Percentiles rank a stretch among this genome's conserved stretches.
Evolutionary conservation across 2,888 invertebrate genomes (phyloP).

Genomic region (Lepidocyrtoides sp.): DNA sequence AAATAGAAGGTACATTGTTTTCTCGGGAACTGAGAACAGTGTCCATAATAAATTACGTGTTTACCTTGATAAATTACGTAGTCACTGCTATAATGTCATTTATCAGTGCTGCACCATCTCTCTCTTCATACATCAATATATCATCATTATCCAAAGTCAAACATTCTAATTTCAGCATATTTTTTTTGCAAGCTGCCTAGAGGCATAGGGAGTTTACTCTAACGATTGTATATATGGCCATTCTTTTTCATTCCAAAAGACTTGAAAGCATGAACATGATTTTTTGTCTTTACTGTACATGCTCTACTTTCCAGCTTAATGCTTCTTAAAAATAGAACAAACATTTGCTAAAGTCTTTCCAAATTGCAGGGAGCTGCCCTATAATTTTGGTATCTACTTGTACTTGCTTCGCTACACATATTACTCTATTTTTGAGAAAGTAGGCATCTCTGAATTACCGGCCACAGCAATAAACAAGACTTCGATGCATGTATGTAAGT

Average conservation of each 20-base stretch:
- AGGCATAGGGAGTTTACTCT: background rate
- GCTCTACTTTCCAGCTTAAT: background rate
- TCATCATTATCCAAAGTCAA: background rate
- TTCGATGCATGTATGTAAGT: too few species aligned
- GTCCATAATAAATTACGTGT: background rate
- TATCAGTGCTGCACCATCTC: background rate
- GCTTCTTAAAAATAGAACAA: conserved; percentile 55
- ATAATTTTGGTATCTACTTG: conserved; percentile 41
- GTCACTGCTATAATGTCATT: background rate
- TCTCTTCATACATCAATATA: background rate
- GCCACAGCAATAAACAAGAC: conserved; percentile 20
- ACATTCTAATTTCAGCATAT: background rate
- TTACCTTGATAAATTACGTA: background rate
- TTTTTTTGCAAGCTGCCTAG: background rate
- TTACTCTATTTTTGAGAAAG: too few species aligned
- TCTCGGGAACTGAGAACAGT: background rate
- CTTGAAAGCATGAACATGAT: background rate
- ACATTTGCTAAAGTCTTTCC: conserved; percentile 22
- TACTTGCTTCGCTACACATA: background rate
- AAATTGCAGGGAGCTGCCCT: conserved; percentile 52
- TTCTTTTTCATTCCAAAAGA: too few species aligned
- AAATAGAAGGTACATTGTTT: background rate
- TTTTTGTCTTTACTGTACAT: background rate
- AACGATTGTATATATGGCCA: too few species aligned
- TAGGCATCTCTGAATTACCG: background rate